Percentiles rank a stretch among this genome's conserved stretches.
These are phyloP conservation scores for Distichodus sexfasciatus DNA, from an alignment of 2,797 vertebrate genomes.

Conservation along the genomic window DNA sequence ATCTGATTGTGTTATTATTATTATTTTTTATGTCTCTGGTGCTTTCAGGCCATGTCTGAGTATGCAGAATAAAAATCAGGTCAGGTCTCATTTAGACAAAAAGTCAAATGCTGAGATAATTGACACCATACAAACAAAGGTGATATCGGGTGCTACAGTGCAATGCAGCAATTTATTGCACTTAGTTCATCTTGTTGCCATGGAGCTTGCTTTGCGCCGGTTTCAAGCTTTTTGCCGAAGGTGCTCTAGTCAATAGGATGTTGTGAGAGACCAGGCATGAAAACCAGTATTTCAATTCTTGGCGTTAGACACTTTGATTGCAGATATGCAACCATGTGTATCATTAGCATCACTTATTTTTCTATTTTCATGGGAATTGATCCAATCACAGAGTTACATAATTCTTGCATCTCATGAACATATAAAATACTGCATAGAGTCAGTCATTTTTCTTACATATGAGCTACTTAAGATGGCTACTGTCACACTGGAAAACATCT, in stretches of 20 bases:
- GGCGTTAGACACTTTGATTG: slow-evolving; percentile 9
- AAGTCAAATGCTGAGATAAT: background rate
- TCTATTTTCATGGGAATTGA: too few species aligned
- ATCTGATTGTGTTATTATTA: slow-evolving; percentile 8
- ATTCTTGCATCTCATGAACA: too few species aligned
- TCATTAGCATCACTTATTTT: too few species aligned
- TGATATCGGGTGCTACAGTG: slow-evolving; percentile 14
- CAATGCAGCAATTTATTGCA: slow-evolving; percentile 39
- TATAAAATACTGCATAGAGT: too few species aligned
- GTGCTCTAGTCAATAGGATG: slow-evolving; percentile 32
- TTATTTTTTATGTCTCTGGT: slow-evolving; percentile 5
- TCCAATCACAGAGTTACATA: too few species aligned
- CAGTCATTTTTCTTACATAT: too few species aligned
- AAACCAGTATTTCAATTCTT: slow-evolving; percentile 34
- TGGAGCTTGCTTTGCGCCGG: slow-evolving; percentile 39
- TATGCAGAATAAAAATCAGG: slow-evolving; percentile 1
- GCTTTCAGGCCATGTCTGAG: background rate
- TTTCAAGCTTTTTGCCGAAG: slow-evolving; percentile 39
- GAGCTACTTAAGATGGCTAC: too few species aligned
- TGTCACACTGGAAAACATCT: too few species aligned
- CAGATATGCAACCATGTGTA: too few species aligned
- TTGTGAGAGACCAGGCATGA: slow-evolving; percentile 25
- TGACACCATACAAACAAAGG: slow-evolving; percentile 12
- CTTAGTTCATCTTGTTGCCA: slow-evolving; percentile 42
- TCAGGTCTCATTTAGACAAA: slow-evolving; percentile 19